Percentiles rank a stretch among this genome's conserved stretches.
Conservation (phyloP, 2,797 vertebrate species). For the Poecile montanus region DNA sequence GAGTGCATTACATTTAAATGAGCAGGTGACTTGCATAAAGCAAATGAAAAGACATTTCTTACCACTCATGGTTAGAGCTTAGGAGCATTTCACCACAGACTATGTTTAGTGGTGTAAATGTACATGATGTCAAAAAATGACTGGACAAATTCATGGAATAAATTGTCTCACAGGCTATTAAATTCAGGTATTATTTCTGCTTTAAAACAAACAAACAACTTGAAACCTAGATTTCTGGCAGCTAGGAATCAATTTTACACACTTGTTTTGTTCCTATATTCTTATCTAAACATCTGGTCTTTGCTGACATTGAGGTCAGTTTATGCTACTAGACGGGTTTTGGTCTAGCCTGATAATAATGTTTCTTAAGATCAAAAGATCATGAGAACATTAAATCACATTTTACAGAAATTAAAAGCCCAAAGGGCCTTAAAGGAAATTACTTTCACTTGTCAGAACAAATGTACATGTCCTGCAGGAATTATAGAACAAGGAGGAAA, state of each 20-base stretch:
- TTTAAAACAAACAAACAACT: neutral
- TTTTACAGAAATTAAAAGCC: neutral
- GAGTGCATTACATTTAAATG: fast-evolving
- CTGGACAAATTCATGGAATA: neutral
- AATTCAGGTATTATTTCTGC: neutral
- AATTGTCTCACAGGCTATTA: neutral
- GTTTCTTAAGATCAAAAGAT: neutral
- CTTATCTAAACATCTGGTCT: neutral
- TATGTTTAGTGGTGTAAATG: neutral
- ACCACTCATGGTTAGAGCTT: neutral
- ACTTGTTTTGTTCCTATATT: neutral
- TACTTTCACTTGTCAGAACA: neutral
- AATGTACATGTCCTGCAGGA: neutral
- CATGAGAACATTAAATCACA: neutral
- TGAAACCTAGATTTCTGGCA: neutral
- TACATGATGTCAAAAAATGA: neutral
- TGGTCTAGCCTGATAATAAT: neutral
- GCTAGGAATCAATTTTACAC: neutral
- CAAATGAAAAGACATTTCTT: neutral
- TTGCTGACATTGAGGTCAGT: neutral
- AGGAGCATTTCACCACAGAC: neutral
- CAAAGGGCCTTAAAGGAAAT: neutral
- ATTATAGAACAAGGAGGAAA: fast-evolving
- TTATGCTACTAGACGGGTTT: fast-evolving
- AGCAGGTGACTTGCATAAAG: neutral